Percentiles rank a stretch among this genome's conserved stretches.
Evolutionary conservation across 2,113 vertebrate genomes (phyloP).

Genomic region (Pluvianellus socialis): DNA sequence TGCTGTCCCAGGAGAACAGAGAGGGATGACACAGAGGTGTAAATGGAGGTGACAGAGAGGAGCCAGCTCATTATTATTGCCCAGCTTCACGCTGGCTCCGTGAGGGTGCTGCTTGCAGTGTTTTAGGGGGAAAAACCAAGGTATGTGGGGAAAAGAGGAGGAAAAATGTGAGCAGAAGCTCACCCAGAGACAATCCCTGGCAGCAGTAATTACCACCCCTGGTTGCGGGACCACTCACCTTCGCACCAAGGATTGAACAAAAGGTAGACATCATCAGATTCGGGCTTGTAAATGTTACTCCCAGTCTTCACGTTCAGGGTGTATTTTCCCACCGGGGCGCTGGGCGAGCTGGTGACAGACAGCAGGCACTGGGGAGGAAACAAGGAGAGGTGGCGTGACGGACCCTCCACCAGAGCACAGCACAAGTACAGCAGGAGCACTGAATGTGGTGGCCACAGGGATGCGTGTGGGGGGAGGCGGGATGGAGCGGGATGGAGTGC

Average conservation of each 20-base stretch:
- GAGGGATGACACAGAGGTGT: not conserved
- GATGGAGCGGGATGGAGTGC: rapidly evolving
- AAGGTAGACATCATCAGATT: conserved; percentile 33
- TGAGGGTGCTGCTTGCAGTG: not conserved
- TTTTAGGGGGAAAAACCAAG: not conserved
- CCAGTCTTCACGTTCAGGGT: conserved; percentile 31
- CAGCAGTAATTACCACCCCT: not conserved
- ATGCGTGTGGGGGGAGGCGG: not conserved
- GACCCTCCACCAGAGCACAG: not conserved
- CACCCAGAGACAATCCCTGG: not conserved
- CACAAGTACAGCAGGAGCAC: rapidly evolving
- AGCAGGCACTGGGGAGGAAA: conserved; percentile 55
- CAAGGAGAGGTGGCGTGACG: not conserved
- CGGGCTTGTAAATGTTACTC: not conserved
- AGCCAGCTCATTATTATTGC: not conserved
- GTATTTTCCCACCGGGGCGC: conserved; percentile 66
- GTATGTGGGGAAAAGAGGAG: not conserved
- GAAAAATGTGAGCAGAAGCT: not conserved
- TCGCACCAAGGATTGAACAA: conserved; percentile 77
- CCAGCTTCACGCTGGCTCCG: not conserved
- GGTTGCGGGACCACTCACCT: conserved; percentile 14
- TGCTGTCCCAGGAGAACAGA: not conserved
- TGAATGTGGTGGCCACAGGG: not conserved
- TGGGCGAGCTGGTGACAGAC: conserved; percentile 35
- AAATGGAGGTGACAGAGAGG: not conserved